These are phyloP conservation scores for Lophura nycthemera DNA, from an alignment of 2,113 vertebrate species.

Conservation along the genomic window DNA sequence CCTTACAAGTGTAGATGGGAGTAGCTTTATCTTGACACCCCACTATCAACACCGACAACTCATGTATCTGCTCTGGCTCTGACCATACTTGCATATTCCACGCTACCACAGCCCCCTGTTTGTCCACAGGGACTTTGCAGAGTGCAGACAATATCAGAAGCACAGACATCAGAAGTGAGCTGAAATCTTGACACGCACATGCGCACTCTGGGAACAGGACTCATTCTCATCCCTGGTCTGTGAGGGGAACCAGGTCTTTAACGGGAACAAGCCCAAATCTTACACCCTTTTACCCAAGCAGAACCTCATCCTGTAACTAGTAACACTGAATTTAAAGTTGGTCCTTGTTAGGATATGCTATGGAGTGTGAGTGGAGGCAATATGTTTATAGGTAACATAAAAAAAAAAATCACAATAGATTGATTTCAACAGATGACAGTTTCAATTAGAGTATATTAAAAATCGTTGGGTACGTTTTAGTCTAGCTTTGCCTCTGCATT, in stretches of 20 bases:
- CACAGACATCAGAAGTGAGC: rapidly evolving
- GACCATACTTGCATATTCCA: background rate
- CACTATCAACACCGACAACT: rapidly evolving
- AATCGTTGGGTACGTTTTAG: background rate
- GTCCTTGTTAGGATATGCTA: background rate
- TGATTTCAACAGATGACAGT: background rate
- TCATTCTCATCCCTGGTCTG: background rate
- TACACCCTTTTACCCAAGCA: background rate
- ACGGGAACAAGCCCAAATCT: background rate
- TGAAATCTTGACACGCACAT: background rate
- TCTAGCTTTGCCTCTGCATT: background rate
- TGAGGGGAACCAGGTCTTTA: background rate
- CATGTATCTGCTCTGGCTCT: background rate
- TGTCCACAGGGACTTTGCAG: background rate
- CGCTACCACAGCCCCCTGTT: rapidly evolving
- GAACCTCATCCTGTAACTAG: background rate
- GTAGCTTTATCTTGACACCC: background rate
- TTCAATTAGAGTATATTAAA: background rate
- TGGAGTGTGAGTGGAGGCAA: background rate
- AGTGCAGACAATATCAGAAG: rapidly evolving
- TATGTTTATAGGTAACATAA: background rate
- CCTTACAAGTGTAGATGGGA: background rate
- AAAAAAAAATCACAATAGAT: background rate
- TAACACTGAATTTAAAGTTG: background rate
- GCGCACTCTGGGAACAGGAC: background rate